Evolutionary conservation across 2,113 vertebrate species (phyloP).

Genomic region (Eurystomus gularis): DNA sequence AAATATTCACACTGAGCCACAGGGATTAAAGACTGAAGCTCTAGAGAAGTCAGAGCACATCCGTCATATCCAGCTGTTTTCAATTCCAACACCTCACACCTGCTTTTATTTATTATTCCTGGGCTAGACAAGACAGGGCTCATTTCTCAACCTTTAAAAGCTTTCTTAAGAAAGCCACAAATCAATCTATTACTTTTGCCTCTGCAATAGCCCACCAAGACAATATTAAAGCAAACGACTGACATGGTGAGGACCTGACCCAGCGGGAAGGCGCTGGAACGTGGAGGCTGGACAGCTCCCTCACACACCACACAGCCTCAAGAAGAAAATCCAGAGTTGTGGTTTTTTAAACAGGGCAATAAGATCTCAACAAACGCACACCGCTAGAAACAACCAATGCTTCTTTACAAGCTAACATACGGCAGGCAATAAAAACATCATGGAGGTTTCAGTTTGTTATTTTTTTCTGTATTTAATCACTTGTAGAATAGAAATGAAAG

Average conservation of each 20-base stretch:
- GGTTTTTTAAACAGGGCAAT: neutral
- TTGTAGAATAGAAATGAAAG: neutral
- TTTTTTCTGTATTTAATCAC: neutral
- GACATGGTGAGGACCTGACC: neutral
- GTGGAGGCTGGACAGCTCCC: neutral
- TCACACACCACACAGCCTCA: neutral
- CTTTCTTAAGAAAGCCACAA: conserved; percentile 47
- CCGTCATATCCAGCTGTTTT: conserved; percentile 77
- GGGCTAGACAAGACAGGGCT: conserved; percentile 65
- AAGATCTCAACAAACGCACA: neutral
- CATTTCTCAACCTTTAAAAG: conserved; percentile 71
- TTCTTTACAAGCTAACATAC: neutral
- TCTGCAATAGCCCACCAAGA: neutral
- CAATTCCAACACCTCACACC: conserved; percentile 77
- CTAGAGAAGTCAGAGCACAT: conserved; percentile 73
- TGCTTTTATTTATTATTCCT: conserved; percentile 82
- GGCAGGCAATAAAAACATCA: neutral
- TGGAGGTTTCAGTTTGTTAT: neutral
- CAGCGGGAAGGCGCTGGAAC: neutral
- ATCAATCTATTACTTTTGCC: neutral
- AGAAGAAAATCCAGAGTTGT: neutral
- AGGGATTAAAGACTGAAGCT: conserved; percentile 75
- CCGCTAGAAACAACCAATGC: neutral
- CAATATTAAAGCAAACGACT: neutral
- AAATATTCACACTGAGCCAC: conserved; percentile 74